Conservation (phyloP, 2,888 invertebrate genomes). For the Eupeodes latifasciatus region DNA sequence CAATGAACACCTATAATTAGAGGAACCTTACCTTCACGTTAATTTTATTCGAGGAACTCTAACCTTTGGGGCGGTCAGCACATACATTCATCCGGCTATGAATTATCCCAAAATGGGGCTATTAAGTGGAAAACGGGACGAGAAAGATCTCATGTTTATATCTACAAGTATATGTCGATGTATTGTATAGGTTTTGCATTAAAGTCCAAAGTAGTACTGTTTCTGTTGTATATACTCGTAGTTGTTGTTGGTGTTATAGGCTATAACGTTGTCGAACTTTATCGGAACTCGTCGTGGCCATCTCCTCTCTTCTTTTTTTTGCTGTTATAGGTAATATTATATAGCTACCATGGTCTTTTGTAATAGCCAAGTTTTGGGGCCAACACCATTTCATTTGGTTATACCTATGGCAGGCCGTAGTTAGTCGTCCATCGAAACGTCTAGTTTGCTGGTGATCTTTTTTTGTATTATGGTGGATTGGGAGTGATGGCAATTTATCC, state of each 20-base stretch:
- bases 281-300: conserved; percentile 50
- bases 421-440: not conserved
- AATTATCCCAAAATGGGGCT: conserved; percentile 76
- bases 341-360: not conserved
- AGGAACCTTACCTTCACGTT: conserved; percentile 78
- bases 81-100: conserved; percentile 72
- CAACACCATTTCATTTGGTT: conserved; percentile 44
- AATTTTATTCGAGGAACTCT: conserved; percentile 77
- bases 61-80: conserved; percentile 76
- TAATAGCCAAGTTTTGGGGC: conserved; percentile 37
- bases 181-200: conserved; percentile 19
- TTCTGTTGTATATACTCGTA: not conserved
- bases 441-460: not conserved
- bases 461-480: conserved; percentile 2
- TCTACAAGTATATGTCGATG: not conserved
- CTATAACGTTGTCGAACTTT: conserved; percentile 46
- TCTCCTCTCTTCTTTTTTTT: not conserved
- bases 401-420: not conserved
- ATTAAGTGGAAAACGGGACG: conserved; percentile 69
- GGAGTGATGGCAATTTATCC: conserved; percentile 23
- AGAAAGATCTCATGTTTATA: conserved; percentile 53
- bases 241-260: conserved; percentile 2
- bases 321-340: not conserved
- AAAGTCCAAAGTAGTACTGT: not conserved
- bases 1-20: conserved; percentile 79